Base-by-base conservation (phyloP, 2,113 vertebrate genomes). In the Parus major region DNA sequence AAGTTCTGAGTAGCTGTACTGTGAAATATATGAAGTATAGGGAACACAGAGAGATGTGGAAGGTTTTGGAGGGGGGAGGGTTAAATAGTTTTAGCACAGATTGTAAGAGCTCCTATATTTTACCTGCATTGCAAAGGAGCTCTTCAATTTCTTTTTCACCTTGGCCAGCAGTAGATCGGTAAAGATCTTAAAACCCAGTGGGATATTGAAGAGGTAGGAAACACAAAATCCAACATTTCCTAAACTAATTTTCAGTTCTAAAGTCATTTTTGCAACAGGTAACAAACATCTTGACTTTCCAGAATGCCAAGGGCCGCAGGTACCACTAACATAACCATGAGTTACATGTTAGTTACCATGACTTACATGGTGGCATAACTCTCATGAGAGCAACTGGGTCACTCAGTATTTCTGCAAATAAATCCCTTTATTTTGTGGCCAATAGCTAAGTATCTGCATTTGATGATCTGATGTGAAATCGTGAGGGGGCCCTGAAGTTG, bases 401-500 rank as follows among this genome's bases (percentile, higher is more conserved):
- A 29, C 36, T 69, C 28, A 2, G 14, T 41, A 28, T 69, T 88
- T 75, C 72, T 94, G 78, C 66, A 81, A 86, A 64, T 64, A 88
- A 52, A n/a, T 35, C 25, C 4, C 2, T 89, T 88, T 88, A 22
- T 69, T 88, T 65, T 35, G 60, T 8, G 19, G 16, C 59, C 78
- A 27, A 41, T 28, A 46, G 31, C 29, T 77, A 52, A 64, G 70
- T 47, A 57, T 29, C 17, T 88, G 0, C 19, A 41, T 91, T 82
- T 69, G 15, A 82, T 71, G 78, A 86, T 65, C 36, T 64, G 28
- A 60, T 72, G 28, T 66, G 41, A 90, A 87, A 72, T 87, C 57
- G 39, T 4, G 31, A 91, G 60, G n/a, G 88, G 35, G 18, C 60
- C 64, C 49, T 90, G 60, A 83, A 73, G 42, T 25, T 86, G 28